Evolutionary conservation across 1,140 invertebrate genomes (phyloP).

Genomic region (Hycleus phaleratus): DNA sequence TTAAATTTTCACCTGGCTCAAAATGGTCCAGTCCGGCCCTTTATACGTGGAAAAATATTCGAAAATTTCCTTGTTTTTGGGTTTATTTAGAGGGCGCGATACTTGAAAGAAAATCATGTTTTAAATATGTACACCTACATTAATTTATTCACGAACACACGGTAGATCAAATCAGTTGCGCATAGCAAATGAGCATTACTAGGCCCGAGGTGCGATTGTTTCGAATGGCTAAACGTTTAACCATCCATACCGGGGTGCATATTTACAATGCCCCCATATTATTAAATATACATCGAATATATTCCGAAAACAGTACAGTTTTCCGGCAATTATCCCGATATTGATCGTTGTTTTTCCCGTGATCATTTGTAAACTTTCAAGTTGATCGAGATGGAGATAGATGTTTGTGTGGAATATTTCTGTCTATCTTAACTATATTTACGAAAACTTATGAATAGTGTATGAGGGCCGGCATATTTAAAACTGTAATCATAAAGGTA

Average conservation of each 20-base stretch:
- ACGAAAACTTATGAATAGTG: no score
- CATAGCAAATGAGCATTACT: constrained; percentile 29
- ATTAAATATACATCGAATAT: no score
- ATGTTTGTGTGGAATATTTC: no score
- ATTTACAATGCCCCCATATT: constrained; percentile 9
- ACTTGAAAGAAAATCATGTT: neutral
- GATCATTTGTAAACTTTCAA: no score
- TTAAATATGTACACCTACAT: constrained; percentile 19
- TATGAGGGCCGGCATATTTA: no score
- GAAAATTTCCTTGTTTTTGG: no score
- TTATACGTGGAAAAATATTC: no score
- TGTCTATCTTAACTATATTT: no score
- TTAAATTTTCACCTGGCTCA: no score
- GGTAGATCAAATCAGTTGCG: constrained; percentile 30
- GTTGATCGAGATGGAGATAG: no score
- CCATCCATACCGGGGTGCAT: constrained; percentile 19
- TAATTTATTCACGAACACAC: constrained; percentile 27
- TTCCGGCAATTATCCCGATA: neutral
- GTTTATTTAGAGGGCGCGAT: neutral
- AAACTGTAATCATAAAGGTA: neutral
- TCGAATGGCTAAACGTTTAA: constrained; percentile 21
- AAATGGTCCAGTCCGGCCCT: no score
- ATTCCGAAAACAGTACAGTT: neutral
- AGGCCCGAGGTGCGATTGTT: constrained; percentile 28
- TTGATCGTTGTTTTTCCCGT: no score